These are phyloP conservation scores for Stomatorhinus ivindoensis DNA, from an alignment of 2,113 vertebrate genomes.

Conservation along the genomic window DNA sequence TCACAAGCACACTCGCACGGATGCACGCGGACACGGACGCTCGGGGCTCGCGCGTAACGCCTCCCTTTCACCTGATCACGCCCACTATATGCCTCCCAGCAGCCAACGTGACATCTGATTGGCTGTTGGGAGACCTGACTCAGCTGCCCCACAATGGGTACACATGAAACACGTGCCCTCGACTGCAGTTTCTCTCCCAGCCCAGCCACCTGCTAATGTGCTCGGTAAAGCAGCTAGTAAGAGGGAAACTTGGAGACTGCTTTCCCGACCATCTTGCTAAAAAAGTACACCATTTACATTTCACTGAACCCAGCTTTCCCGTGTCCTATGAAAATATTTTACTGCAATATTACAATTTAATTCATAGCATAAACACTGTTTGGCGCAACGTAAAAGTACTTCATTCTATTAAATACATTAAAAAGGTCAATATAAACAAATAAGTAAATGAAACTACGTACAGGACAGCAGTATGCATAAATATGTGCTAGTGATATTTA, in stretches of 20 bases:
- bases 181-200: slow-evolving; percentile 35
- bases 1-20: slow-evolving; percentile 1
- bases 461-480: neutral
- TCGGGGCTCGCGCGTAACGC: too few relatives aligned
- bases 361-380: neutral
- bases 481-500: neutral
- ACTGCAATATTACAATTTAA: neutral
- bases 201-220: slow-evolving; percentile 40
- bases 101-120: neutral
- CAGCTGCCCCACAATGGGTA: slow-evolving; percentile 5
- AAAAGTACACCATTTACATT: neutral
- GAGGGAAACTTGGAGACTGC: neutral
- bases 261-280: neutral
- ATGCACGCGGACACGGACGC: neutral
- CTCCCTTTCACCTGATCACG: neutral
- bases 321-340: neutral
- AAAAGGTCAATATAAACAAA: neutral
- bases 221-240: slow-evolving; percentile 40
- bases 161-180: slow-evolving; percentile 49
- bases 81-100: neutral
- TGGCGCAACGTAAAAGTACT: neutral
- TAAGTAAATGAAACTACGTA: neutral
- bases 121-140: neutral
- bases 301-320: neutral
- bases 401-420: neutral